phyloP scores from a whole-genome alignment of 2,888 invertebrate genomes.

The Schizaphis graminum region DNA sequence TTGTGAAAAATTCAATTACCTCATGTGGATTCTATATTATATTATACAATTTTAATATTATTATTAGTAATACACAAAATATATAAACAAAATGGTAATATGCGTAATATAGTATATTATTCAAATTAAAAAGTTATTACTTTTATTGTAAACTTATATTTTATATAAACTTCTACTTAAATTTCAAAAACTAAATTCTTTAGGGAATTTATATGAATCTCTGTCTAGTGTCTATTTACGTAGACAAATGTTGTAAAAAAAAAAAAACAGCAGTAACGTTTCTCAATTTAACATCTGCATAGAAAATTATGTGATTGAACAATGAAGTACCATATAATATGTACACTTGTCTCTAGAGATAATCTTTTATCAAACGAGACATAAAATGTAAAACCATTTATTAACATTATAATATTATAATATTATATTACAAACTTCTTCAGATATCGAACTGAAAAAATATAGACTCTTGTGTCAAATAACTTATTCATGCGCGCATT shows the following conservation, averaged over 20 bases:
- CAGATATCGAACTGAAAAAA: background rate
- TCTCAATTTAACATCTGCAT: background rate
- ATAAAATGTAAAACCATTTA: background rate
- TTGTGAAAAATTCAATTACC: background rate
- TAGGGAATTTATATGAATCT: background rate
- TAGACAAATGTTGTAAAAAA: background rate
- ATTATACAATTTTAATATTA: background rate
- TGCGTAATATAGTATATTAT: background rate
- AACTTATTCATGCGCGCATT: background rate
- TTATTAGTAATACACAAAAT: background rate
- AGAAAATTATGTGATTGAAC: background rate
- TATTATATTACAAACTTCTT: background rate
- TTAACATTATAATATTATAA: no score
- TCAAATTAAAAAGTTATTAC: background rate
- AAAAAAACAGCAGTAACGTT: background rate
- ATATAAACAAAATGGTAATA: background rate
- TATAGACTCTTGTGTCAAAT: background rate
- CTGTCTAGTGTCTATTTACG: background rate
- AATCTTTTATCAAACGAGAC: slow-evolving; percentile 18
- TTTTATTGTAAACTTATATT: background rate
- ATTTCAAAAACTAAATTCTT: background rate
- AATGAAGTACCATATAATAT: background rate
- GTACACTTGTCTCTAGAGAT: background rate
- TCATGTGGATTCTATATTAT: background rate
- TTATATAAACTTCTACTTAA: background rate